phyloP scores from a whole-genome alignment of 2,113 vertebrate genomes.

The Phocoena phocoena region DNA sequence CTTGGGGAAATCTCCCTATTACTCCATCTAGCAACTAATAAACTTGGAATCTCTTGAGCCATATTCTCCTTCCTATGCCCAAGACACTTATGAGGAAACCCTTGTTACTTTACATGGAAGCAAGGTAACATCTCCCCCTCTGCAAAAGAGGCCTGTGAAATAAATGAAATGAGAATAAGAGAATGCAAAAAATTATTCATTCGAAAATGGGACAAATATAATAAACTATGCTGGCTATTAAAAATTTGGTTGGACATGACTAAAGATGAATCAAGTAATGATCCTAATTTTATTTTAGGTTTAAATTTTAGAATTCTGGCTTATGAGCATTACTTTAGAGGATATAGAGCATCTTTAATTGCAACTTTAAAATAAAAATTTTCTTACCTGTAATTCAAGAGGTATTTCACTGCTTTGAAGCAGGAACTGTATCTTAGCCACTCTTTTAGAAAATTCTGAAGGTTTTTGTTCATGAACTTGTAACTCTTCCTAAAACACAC shows the following conservation, averaged over 20 bases:
- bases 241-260: background rate
- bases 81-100: background rate
- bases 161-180: background rate
- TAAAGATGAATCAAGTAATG: background rate
- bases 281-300: conserved; percentile 25
- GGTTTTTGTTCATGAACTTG: conserved; percentile 87
- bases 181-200: background rate
- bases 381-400: conserved; percentile 92
- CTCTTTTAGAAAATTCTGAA: conserved; percentile 89
- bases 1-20: background rate
- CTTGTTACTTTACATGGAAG: background rate
- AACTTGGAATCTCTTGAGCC: background rate
- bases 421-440: conserved; percentile 91
- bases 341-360: background rate
- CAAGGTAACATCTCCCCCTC: background rate
- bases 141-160: background rate
- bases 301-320: background rate
- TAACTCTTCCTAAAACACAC: conserved; percentile 88
- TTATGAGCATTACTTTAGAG: background rate
- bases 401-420: conserved; percentile 91
- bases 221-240: background rate
- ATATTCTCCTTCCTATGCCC: background rate
- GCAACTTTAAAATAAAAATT: background rate
- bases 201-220: background rate
- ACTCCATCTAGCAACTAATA: background rate